Conservation (phyloP, 2,113 vertebrate genomes). For the Campylorhamphus procurvoides region DNA sequence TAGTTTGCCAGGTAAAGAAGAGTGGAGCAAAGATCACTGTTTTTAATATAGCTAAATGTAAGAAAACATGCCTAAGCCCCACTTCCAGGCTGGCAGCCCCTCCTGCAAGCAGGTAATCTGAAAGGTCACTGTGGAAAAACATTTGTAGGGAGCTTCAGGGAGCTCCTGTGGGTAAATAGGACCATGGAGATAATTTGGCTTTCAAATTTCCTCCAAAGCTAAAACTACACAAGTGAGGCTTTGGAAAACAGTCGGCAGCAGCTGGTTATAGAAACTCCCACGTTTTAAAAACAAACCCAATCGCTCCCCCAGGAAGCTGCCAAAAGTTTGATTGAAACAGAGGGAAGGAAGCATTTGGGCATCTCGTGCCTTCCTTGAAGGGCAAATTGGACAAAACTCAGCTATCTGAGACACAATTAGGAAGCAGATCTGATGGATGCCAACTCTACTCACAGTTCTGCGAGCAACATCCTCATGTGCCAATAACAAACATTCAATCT, state of each 20-base stretch:
- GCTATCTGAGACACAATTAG: not conserved
- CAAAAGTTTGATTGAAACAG: not conserved
- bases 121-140: constrained; percentile 28
- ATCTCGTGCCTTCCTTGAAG: not conserved
- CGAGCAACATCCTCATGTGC: not conserved
- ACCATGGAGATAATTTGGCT: not conserved
- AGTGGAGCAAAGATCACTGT: constrained; percentile 18
- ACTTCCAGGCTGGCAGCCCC: not conserved
- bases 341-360: not conserved
- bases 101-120: not conserved
- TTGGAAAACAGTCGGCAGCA: not conserved
- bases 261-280: not conserved
- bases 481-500: not conserved
- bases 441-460: not conserved
- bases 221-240: constrained; percentile 19
- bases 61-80: constrained; percentile 7
- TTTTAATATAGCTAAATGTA: constrained; percentile 52
- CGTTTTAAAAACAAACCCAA: not conserved
- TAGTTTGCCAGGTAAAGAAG: constrained; percentile 14
- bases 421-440: not conserved
- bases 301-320: not conserved
- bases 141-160: constrained; percentile 26
- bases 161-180: constrained; percentile 17
- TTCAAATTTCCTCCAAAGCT: constrained; percentile 49
- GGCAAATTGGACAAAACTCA: not conserved